Base-by-base conservation (phyloP, 2,888 invertebrate genomes). In the Aphodius granarius region DNA sequence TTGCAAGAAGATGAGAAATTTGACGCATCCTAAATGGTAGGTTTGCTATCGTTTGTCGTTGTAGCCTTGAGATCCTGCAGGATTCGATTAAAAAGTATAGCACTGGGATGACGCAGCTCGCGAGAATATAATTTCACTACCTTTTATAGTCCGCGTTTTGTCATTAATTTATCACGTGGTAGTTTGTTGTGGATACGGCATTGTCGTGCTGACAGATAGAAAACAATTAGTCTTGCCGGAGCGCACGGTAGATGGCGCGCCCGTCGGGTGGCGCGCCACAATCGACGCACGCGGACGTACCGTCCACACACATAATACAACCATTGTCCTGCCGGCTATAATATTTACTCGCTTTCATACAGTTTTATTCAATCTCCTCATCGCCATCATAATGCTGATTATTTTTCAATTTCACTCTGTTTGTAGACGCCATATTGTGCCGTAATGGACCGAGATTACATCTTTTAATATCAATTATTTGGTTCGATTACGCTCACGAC, bases 101-200 rank as follows among this genome's bases (percentile, higher is more conserved):
- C 83, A 82, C 81, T 79, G 80, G 22, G 81, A 84, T 84, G 85
- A 84, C 84, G 82, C 80, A 80, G 82, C 83, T 76, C 74, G 74
- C 75, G 78, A 80, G 80, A 82, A 81, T 79, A 82, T 83, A 83
- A 83, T 84, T 83, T 82, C 81, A 83, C 83, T 83, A 83, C 84
- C 84, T 83, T 84, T 84, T 84, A 84, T 84, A 84, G 83, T 68
- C 65, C 78, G 81, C 80, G 81, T 83, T 83, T 82, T 84, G 83
- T 84, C 83, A 83, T 84, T 84, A 85, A 85, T 85, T 83, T 84
- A 84, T 83, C 83, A 83, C 82, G 81, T 80, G 78, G 82, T 81
- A 82, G 83, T 83, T 83, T 83, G 82, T 84, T 83, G 83, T 84
- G 79, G 82, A 81, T 81, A 80, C 78, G 80, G 68, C 79, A 82